phyloP scores from a whole-genome alignment of 1,140 invertebrate species.

The Saccostrea glomerata region DNA sequence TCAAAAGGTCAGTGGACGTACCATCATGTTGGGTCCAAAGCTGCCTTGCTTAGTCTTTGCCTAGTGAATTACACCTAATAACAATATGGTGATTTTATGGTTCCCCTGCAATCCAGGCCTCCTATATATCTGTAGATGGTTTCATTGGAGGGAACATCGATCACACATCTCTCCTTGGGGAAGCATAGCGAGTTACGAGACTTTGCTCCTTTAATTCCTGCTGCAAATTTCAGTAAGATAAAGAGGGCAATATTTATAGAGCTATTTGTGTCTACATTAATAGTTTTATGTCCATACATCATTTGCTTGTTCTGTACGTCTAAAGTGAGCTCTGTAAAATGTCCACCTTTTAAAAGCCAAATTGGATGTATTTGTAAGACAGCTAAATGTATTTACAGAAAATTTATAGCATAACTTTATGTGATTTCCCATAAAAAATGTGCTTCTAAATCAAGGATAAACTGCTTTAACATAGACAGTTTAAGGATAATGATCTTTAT shows the following conservation, averaged over 20 bases:
- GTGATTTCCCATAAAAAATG: too few species aligned
- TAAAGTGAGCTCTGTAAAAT: too few species aligned
- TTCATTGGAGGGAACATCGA: not conserved
- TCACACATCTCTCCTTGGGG: not conserved
- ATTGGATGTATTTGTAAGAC: too few species aligned
- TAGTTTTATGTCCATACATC: not conserved
- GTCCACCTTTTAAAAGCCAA: too few species aligned
- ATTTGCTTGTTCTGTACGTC: not conserved
- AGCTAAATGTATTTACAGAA: too few species aligned
- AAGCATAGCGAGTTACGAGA: not conserved
- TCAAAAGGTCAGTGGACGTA: not conserved
- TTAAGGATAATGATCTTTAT: too few species aligned
- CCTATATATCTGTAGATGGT: not conserved
- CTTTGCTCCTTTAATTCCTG: not conserved
- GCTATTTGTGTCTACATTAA: not conserved
- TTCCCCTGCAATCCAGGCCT: not conserved
- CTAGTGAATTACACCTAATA: conserved; percentile 9
- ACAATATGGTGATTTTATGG: conserved; percentile 1
- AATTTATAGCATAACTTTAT: too few species aligned
- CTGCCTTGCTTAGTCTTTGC: not conserved
- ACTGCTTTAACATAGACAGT: too few species aligned
- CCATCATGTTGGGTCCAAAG: not conserved
- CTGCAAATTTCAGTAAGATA: not conserved
- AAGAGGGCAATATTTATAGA: not conserved
- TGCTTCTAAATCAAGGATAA: too few species aligned